A percentile compares a stretch with the other conserved stretches of the same genome.
Conservation (phyloP, 2,888 invertebrate species). For the Scaptodrosophila latifasciaeformis region DNA sequence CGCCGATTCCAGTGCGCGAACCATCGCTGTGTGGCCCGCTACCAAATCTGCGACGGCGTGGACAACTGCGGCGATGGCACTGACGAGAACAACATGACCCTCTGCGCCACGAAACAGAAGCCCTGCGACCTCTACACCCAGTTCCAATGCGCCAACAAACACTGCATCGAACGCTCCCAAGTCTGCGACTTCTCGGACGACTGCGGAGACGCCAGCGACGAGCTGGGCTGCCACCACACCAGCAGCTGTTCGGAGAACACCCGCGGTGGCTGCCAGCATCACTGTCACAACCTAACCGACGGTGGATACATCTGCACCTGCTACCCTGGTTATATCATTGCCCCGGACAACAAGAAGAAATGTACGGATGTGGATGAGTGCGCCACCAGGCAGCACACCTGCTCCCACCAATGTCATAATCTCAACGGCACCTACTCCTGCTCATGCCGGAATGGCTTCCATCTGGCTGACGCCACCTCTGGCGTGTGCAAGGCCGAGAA, state of each 20-base stretch:
- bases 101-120: conserved; percentile 85
- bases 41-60: conserved; percentile 91
- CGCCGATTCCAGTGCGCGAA: conserved; percentile 93
- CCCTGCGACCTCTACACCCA: conserved; percentile 87
- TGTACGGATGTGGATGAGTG: conserved; percentile 96
- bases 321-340: conserved; percentile 89
- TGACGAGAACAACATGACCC: conserved; percentile 95
- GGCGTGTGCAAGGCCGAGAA: conserved; percentile 87
- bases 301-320: conserved; percentile 94
- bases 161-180: conserved; percentile 85
- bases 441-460: conserved; percentile 88
- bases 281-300: conserved; percentile 88
- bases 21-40: conserved; percentile 88
- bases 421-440: conserved; percentile 93
- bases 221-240: conserved; percentile 88
- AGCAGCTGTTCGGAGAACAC: conserved; percentile 78
- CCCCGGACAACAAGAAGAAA: conserved; percentile 85
- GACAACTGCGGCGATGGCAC: conserved; percentile 96
- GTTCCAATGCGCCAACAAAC: conserved; percentile 91
- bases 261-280: conserved; percentile 92
- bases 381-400: conserved; percentile 86
- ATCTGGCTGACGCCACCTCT: conserved; percentile 83
- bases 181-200: conserved; percentile 93
- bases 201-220: conserved; percentile 93
- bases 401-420: conserved; percentile 95